Percentiles rank a stretch among this genome's conserved stretches.
phyloP scores from a whole-genome alignment of 2,797 vertebrate species.

The Eulemur mongoz region DNA sequence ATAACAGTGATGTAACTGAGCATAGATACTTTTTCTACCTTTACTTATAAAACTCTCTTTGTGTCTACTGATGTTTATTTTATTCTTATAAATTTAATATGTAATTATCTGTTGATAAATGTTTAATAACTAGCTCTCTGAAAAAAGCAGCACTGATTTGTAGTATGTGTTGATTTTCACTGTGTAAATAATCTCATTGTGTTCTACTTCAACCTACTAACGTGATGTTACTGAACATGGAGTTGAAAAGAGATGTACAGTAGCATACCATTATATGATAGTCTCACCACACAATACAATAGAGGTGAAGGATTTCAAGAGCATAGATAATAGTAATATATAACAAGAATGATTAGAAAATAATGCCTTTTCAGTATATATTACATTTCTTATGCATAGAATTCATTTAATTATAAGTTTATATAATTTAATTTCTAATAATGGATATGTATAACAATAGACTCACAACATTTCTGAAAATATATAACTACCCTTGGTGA shows the following conservation, averaged over 20 bases:
- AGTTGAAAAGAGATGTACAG: neutral
- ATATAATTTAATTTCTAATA: neutral
- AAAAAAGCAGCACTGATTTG: neutral
- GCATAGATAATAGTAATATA: neutral
- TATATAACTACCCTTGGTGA: neutral
- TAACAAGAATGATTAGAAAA: neutral
- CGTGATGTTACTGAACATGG: neutral
- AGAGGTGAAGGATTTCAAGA: neutral
- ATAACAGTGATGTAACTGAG: neutral
- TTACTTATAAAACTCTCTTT: neutral
- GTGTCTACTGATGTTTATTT: neutral
- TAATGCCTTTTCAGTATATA: neutral
- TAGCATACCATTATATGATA: neutral
- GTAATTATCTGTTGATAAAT: neutral
- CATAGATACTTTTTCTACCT: neutral
- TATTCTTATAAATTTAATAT: neutral
- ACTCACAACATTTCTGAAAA: neutral
- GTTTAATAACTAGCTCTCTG: neutral
- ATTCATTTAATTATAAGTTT: neutral
- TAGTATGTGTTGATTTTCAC: neutral
- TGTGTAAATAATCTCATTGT: neutral
- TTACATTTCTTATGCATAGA: neutral
- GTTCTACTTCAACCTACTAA: neutral
- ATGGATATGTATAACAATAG: neutral
- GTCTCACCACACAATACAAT: neutral